Evolutionary conservation across 2,113 vertebrate genomes (phyloP), one percentile per base, ranked within the genome.

Genomic region (Rhea americana): DNA sequence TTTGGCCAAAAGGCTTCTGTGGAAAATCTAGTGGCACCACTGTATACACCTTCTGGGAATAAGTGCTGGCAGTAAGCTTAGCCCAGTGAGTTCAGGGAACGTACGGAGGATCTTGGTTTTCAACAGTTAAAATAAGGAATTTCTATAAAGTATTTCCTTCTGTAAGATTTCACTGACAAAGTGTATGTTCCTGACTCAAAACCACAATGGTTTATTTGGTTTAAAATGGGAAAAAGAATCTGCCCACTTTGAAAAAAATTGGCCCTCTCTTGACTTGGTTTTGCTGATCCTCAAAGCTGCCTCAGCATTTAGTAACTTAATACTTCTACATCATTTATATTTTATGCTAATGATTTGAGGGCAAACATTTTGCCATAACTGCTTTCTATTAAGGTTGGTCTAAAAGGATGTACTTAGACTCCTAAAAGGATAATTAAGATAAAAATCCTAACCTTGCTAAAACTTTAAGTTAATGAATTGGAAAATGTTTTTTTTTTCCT

Each of bases 251-350:
- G 67, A 53, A 95, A 81, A 82, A 79, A 90, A 85, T 16, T 4
- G 1, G 43, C 68, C 48, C 32, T 85, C 62, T 82, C 74, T 82
- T 28, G 15, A 11, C 47, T 76, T 89, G 81, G 51, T 89, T 96
- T 86, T 94, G 82, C 82, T 92, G 86, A 91, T 88, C 55, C 59
- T 79, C 41, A 37, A 92, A 95, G 66, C 63, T 87, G 75, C 59
- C 59, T 91, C 93, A 86, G 88, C 88, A 91, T 86, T 92, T 47
- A 86, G 66, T 84, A 94, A 94, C 48, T 48, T 61, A 82, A 75
- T 75, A 82, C 13, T 92, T 91, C 30, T 41, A 55, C 59, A 91
- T 85, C 5, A 59, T 66, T 88, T 94, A 35, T 28, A 67, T 89
- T 79, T 93, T 84, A 89, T 88, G 47, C 56, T 75, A 81, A 75